These are phyloP conservation scores for Venusia cambrica DNA, from an alignment of 2,888 invertebrate genomes.

Conservation along the genomic window DNA sequence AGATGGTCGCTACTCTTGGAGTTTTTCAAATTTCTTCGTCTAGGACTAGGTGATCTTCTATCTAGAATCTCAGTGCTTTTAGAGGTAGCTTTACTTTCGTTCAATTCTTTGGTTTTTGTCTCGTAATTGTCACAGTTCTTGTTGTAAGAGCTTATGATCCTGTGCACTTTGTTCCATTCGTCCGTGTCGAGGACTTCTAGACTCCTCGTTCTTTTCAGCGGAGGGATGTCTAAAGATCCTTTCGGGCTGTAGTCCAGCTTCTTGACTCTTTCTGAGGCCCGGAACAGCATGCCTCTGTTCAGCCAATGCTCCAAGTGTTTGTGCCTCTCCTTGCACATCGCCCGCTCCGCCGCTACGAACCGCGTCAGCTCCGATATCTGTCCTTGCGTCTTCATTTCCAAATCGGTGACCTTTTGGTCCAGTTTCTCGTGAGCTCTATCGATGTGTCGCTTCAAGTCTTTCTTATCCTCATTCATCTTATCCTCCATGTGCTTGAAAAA, in stretches of 20 bases:
- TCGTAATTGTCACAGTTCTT: slow-evolving; percentile 60
- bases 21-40: slow-evolving; percentile 57
- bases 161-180: slow-evolving; percentile 63
- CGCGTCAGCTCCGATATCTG: slow-evolving; percentile 86
- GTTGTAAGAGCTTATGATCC: slow-evolving; percentile 62
- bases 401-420: slow-evolving; percentile 89
- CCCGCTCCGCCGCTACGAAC: slow-evolving; percentile 83
- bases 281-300: slow-evolving; percentile 82
- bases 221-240: slow-evolving; percentile 77
- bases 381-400: slow-evolving; percentile 87
- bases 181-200: slow-evolving; percentile 81
- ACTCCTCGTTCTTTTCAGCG: slow-evolving; percentile 85
- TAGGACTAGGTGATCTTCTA: slow-evolving; percentile 57
- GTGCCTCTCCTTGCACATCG: slow-evolving; percentile 83
- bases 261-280: slow-evolving; percentile 76
- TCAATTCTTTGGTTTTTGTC: slow-evolving; percentile 65
- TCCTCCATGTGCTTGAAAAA: slow-evolving; percentile 94
- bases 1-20: slow-evolving; percentile 70
- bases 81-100: slow-evolving; percentile 66
- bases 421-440: slow-evolving; percentile 89
- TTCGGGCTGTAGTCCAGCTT: slow-evolving; percentile 74
- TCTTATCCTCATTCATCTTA: slow-evolving; percentile 89
- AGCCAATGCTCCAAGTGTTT: slow-evolving; percentile 86
- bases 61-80: slow-evolving; percentile 77
- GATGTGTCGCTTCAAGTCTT: slow-evolving; percentile 88